Conservation (phyloP, 2,888 invertebrate species). For the Protophormia terraenovae region DNA sequence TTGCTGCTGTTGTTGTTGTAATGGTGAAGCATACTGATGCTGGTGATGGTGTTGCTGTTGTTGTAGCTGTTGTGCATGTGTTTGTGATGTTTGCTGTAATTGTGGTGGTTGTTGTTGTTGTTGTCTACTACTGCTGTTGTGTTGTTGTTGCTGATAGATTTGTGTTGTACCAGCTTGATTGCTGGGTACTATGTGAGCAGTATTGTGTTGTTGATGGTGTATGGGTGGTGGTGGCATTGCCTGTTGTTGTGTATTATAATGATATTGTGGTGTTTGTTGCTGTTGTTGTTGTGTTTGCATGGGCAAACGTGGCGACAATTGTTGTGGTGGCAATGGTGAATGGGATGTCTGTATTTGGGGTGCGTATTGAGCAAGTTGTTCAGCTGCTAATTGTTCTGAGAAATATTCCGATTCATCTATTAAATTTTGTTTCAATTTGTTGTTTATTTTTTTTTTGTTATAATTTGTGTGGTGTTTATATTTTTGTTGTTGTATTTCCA, state of each 20-base stretch:
- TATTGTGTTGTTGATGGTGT: slow-evolving; percentile 81
- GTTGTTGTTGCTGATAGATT: slow-evolving; percentile 70
- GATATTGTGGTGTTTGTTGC: slow-evolving; percentile 73
- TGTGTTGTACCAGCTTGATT: slow-evolving; percentile 75
- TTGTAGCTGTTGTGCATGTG: slow-evolving; percentile 72
- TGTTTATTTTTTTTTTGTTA: slow-evolving; percentile 18
- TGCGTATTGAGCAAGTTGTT: slow-evolving; percentile 82
- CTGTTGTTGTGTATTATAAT: slow-evolving; percentile 74
- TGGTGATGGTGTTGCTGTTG: slow-evolving; percentile 73
- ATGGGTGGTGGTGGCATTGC: slow-evolving; percentile 79
- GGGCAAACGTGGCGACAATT: slow-evolving; percentile 69
- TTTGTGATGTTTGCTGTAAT: slow-evolving; percentile 72
- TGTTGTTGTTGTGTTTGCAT: slow-evolving; percentile 70
- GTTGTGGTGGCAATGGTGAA: slow-evolving; percentile 71
- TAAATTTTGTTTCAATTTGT: slow-evolving; percentile 40
- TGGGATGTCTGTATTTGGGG: slow-evolving; percentile 73
- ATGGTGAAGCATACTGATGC: slow-evolving; percentile 69
- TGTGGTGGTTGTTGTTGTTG: slow-evolving; percentile 74
- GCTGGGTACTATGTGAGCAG: slow-evolving; percentile 79
- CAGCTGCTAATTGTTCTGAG: slow-evolving; percentile 82
- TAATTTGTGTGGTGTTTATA: slow-evolving; percentile 18
- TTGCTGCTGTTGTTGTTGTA: slow-evolving; percentile 74
- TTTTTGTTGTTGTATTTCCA: slow-evolving; percentile 31
- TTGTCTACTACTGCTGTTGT: slow-evolving; percentile 61
- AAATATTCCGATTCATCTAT: slow-evolving; percentile 81